Base-by-base conservation (phyloP, 2,797 vertebrate genomes). In the Lutjanus campechanus region DNA sequence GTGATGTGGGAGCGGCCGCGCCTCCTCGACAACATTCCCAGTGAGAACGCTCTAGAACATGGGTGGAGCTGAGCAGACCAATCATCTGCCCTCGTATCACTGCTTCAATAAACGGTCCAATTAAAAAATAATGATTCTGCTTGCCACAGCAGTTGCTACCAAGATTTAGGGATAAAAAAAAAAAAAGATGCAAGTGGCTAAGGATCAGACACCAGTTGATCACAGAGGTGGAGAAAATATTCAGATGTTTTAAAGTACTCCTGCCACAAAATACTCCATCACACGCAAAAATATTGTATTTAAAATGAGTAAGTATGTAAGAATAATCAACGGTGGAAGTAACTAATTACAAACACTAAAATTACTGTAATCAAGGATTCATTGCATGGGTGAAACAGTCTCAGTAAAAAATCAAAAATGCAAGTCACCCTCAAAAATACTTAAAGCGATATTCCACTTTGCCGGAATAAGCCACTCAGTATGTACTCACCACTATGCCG, bases 31-130 rank as follows among this genome's bases (percentile, higher is more conserved):
- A 11, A 46, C 19, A 29, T 44, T 50, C 19, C 61, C 64, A 1
- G 56, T 22, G 41, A 81, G 92, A 94, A 95, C 72, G 51, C 75
- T 95, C 93, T 70, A 79, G 92, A 94, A 94, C 64, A 1, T 56
- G 46, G 81, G 85, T 81, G 79, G 64, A 85, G 82, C 75, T 40
- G 49, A 0, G 36, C 49, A n/a, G 81, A 44, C 93, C 92, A 94
- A 94, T 92, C 91, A 73, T 0, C 62, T 54, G 19, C 20, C 56
- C 9, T 17, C 56, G 25, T 8, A 7, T 15, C n/a, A 4, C 66
- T 29, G 47, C 46, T 20, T 56, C 19, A 0, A 9, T 0, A 15
- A 66, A 51, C 3, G 8, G 56, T 13, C 87, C 87, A 90, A 87
- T 90, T 4, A 79, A 51, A 88, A 73, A 12, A 0, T 36, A 36